A percentile compares a stretch with the other conserved stretches of the same genome.
Conservation (phyloP, 2,888 invertebrate genomes). For the Trissolcus brochymenae region DNA sequence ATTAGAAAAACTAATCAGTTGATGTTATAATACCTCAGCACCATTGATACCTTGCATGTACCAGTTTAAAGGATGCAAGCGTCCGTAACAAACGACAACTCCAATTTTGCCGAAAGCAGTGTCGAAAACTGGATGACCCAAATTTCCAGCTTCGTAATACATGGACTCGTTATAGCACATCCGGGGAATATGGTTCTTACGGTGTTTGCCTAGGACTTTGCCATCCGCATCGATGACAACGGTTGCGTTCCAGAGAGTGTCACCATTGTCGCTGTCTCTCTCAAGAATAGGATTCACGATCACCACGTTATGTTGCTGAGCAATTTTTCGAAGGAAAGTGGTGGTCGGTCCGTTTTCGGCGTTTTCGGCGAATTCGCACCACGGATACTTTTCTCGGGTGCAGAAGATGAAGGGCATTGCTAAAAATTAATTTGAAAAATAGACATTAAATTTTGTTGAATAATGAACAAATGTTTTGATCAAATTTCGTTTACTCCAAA, state of each 20-base stretch:
- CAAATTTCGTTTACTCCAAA: slow-evolving; percentile 87
- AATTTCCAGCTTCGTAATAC: slow-evolving; percentile 95
- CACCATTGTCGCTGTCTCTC: slow-evolving; percentile 87
- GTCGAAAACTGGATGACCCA: slow-evolving; percentile 94
- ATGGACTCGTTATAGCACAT: slow-evolving; percentile 98
- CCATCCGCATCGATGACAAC: slow-evolving; percentile 94
- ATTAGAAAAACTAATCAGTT: not conserved
- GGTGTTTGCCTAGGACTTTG: slow-evolving; percentile 87
- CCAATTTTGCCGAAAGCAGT: slow-evolving; percentile 92
- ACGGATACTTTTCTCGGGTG: slow-evolving; percentile 93
- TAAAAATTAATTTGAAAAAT: slow-evolving; percentile 68
- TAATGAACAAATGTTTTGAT: not conserved
- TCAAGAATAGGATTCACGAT: slow-evolving; percentile 97
- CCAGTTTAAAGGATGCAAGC: slow-evolving; percentile 99
- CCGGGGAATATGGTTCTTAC: slow-evolving; percentile 98
- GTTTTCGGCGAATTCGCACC: slow-evolving; percentile 96
- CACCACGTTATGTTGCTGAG: slow-evolving; percentile 90
- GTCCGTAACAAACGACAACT: slow-evolving; percentile 97
- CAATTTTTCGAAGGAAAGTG: slow-evolving; percentile 84
- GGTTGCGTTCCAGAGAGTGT: slow-evolving; percentile 94
- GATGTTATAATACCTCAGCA: not conserved
- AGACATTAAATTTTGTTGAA: not conserved
- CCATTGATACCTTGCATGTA: slow-evolving; percentile 88
- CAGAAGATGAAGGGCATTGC: slow-evolving; percentile 99
- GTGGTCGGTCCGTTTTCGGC: slow-evolving; percentile 90